These are phyloP conservation scores for Falcaria lacertinaria DNA, from an alignment of 2,888 invertebrate species.

Conservation along the genomic window DNA sequence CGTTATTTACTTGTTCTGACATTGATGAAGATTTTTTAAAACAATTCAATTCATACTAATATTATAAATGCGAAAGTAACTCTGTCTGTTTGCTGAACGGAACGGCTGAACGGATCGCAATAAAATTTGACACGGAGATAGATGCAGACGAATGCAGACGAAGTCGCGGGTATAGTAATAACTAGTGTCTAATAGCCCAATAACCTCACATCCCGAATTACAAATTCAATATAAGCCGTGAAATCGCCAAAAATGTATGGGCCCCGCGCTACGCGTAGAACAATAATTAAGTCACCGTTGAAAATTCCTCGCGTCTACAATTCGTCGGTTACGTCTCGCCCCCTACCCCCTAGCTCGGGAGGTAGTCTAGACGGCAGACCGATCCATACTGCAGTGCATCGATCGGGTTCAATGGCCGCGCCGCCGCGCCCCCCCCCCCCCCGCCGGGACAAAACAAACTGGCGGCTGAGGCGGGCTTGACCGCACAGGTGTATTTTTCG, in stretches of 20 bases:
- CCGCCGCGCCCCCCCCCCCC: slow-evolving; percentile 35
- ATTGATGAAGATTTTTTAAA: too few relatives aligned
- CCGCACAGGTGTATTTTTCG: slow-evolving; percentile 49
- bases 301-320: slow-evolving; percentile 53
- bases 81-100: too few relatives aligned
- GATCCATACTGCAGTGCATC: slow-evolving; percentile 74
- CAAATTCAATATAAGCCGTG: too few relatives aligned
- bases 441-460: slow-evolving; percentile 55
- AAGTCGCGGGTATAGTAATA: too few relatives aligned
- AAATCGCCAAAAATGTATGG: background rate
- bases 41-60: too few relatives aligned
- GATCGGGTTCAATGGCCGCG: slow-evolving; percentile 61
- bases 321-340: slow-evolving; percentile 25
- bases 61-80: too few relatives aligned
- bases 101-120: too few relatives aligned
- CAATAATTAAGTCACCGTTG: slow-evolving; percentile 52
- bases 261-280: slow-evolving; percentile 23
- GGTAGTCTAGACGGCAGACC: slow-evolving; percentile 72
- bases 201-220: too few relatives aligned
- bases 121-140: too few relatives aligned
- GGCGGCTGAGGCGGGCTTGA: slow-evolving; percentile 35
- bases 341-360: slow-evolving; percentile 25
- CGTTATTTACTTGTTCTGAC: too few relatives aligned
- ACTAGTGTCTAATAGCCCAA: too few relatives aligned
- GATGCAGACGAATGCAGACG: too few relatives aligned